Evolutionary conservation across 2,888 invertebrate species (phyloP).

Genomic region (Himalopsyche tibetana): DNA sequence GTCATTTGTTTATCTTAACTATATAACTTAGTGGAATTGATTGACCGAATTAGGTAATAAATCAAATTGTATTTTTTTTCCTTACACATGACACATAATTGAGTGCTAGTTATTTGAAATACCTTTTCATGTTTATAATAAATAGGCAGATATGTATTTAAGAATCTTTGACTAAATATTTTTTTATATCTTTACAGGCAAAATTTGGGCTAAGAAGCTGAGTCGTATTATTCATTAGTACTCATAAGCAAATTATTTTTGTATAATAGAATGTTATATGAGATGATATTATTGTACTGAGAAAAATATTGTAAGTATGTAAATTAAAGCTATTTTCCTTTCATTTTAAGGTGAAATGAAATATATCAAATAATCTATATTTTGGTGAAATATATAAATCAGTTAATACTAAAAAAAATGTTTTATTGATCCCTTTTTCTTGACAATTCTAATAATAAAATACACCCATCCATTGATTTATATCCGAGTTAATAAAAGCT

Average conservation of each 20-base stretch:
- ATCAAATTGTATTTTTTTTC: too few species aligned
- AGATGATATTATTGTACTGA: constrained; percentile 1
- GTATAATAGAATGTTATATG: constrained; percentile 9
- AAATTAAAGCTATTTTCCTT: background rate
- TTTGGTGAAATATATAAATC: constrained; percentile 4
- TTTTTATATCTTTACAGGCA: constrained; percentile 61
- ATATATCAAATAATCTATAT: constrained; percentile 22
- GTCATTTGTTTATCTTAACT: too few species aligned
- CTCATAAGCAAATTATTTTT: constrained; percentile 38
- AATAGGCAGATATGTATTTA: background rate
- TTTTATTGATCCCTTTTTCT: too few species aligned
- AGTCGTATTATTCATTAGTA: background rate
- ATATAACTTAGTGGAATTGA: too few species aligned
- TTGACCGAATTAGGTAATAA: too few species aligned
- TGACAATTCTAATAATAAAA: too few species aligned
- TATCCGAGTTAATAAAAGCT: too few species aligned
- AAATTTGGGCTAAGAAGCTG: constrained; percentile 53
- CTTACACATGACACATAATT: background rate
- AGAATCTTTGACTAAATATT: constrained; percentile 12
- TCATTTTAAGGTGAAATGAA: constrained; percentile 24
- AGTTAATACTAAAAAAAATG: too few species aligned
- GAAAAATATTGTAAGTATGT: constrained; percentile 13
- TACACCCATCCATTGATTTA: too few species aligned
- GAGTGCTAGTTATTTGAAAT: background rate
- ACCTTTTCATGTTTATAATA: too few species aligned